Base-by-base conservation (phyloP, 2,888 invertebrate genomes). In the Metacarcinus magister region DNA sequence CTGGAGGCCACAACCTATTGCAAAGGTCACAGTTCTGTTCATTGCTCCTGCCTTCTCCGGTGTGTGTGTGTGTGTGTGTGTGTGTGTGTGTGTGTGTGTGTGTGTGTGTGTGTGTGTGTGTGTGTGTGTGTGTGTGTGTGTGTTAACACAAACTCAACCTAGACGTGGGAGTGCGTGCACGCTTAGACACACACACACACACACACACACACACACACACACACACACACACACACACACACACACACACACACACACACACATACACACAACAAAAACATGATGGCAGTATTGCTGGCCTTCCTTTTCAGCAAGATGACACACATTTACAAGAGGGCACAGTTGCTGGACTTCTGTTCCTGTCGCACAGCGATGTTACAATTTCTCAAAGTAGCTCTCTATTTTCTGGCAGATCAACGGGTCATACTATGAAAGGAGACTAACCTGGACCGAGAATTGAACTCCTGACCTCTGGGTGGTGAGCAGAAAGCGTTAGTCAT, bases 11-110 rank as follows among this genome's bases (percentile, higher is more conserved):
- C 91, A 91, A 91, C 91, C 28, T 91, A 44, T 44, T 91, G 44
- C 91, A 32, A 46, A 44, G 46, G n/a, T 91, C 91, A 19, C 44
- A 4, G 43, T 28, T 28, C 44, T 90, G 2, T 90, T 90, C 39
- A 39, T 39, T 23, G 19, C 16, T 39, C 10, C 3, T 89, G 13
- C 89, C 89, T 89, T 32, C 28, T 32, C 19, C n/a, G 13, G 19
- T 67, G 67, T 67, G 67, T 67, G 67, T 67, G 67, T 67, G 67
- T 67, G 67, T 67, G 67, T 67, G 67, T 67, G 67, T 67, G 90
- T 90, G 39, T 90, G 90, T 90, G 90, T 39, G 90, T 90, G 39
- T 90, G 19, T 90, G 90, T 90, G 90, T 90, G 43, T 90, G 90
- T 44, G 39, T 89, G 39, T 89, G 89, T 89, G 39, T 89, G 39